Evolutionary conservation across 2,797 vertebrate species (phyloP).

Genomic region (Amblyraja radiata): DNA sequence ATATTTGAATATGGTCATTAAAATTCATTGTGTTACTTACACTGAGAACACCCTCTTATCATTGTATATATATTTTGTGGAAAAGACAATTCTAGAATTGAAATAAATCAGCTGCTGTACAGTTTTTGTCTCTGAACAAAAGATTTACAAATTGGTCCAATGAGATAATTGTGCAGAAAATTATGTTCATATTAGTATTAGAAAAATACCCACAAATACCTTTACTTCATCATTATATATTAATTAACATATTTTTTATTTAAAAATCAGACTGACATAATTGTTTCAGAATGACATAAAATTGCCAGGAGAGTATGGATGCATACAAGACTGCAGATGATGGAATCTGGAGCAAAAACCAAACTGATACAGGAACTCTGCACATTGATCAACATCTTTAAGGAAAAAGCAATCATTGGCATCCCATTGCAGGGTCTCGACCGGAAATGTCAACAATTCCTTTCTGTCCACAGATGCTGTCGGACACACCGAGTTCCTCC

Average conservation of each 20-base stretch:
- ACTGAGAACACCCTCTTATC: neutral
- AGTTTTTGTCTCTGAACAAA: neutral
- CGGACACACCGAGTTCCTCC: no score
- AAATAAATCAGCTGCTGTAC: neutral
- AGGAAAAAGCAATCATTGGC: no score
- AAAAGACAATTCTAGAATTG: no score
- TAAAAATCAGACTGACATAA: neutral
- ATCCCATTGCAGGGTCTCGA: no score
- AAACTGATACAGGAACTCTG: no score
- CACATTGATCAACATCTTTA: no score
- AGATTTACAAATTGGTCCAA: neutral
- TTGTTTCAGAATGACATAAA: no score
- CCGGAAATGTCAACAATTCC: no score
- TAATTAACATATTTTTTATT: neutral
- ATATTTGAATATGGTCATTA: neutral
- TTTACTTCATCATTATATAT: neutral
- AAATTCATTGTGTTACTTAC: neutral
- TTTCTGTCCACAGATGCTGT: no score
- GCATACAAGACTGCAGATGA: no score
- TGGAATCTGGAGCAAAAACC: no score
- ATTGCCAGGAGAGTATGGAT: neutral
- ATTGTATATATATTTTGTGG: neutral
- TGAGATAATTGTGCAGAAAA: neutral
- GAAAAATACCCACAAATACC: neutral
- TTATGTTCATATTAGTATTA: neutral